Evolutionary conservation across 2,113 vertebrate species (phyloP), one percentile per base, ranked within the genome.

Genomic region (Galeopterus variegatus): DNA sequence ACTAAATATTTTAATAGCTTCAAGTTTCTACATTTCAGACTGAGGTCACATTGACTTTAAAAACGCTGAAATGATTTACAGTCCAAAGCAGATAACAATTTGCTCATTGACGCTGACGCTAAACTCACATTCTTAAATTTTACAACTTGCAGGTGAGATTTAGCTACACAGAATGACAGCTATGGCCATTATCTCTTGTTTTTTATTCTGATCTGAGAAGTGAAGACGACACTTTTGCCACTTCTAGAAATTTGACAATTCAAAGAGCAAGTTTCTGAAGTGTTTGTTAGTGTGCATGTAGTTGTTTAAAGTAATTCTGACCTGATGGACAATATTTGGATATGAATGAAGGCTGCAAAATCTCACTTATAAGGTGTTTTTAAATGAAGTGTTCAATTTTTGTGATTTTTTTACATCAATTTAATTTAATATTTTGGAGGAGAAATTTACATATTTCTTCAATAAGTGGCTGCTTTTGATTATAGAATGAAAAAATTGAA

Each of bases 21-120:
- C 11, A 72, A 41, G 0, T 81, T 65, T 76, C 2, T 50, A 7
- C 9, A 48, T 90, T 45, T 90, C 17, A 76, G 36, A 50, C 24
- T 77, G 45, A 94, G n/a, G 26, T 73, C 48, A 88, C 33, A 26
- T 52, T 96, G 36, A 81, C 62, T 62, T 88, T 73, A 52, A 64
- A 60, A 56, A 83, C 24, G 67, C 18, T 81, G 18, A 96, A 94
- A 84, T 95, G 26, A 94, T 90, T 96, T 89, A 48, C 9, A 88
- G 26, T 94, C 70, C 81, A 95, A 2, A 81, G 8, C 21, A 96
- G 83, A 48, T 1, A 70, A 0, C 6, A 24, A 12, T 97, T 95
- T 95, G 6, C 9, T 96, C 2, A 69, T 2, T 95, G 60, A 81
- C 50, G 86, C 21, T 87, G 13, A 17, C 72, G 9, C 17, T 93